These are phyloP conservation scores for Dynastes maya DNA, from an alignment of 2,888 invertebrate genomes.

Conservation along the genomic window DNA sequence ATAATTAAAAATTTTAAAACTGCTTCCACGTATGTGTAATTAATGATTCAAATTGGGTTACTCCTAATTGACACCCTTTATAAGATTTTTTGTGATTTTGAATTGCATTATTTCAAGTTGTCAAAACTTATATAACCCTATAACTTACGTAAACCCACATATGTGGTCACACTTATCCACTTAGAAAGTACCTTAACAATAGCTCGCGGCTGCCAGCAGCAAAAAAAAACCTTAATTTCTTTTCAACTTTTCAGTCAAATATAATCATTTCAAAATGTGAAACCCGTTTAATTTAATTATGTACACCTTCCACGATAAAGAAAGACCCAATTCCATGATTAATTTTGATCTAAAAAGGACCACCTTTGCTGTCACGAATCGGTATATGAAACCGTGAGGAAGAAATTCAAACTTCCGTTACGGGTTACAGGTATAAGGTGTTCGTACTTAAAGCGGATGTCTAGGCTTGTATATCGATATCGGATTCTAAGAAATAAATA, in stretches of 20 bases:
- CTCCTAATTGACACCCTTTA: no score
- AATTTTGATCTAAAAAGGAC: conserved; percentile 45
- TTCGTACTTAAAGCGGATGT: not conserved
- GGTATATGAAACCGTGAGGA: conserved; percentile 32
- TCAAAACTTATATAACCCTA: no score
- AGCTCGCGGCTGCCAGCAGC: not conserved
- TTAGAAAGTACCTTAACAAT: conserved; percentile 2
- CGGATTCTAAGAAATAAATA: conserved; percentile 9
- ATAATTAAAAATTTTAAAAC: no score
- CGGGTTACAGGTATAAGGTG: conserved; percentile 9
- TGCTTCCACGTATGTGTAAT: no score
- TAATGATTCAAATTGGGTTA: no score
- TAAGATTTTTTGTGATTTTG: no score
- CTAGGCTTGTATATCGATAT: not conserved
- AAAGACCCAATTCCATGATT: conserved; percentile 25
- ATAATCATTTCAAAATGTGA: conserved; percentile 33
- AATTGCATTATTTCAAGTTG: no score
- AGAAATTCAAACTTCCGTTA: conserved; percentile 31
- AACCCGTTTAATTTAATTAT: conserved; percentile 39
- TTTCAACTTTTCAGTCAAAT: conserved; percentile 24
- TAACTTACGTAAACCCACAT: not conserved
- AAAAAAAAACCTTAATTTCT: conserved; percentile 23
- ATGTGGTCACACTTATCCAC: not conserved
- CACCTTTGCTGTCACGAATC: conserved; percentile 45
- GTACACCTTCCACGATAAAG: conserved; percentile 33